Base-by-base conservation (phyloP, 2,797 vertebrate species). In the Sciaenops ocellatus region DNA sequence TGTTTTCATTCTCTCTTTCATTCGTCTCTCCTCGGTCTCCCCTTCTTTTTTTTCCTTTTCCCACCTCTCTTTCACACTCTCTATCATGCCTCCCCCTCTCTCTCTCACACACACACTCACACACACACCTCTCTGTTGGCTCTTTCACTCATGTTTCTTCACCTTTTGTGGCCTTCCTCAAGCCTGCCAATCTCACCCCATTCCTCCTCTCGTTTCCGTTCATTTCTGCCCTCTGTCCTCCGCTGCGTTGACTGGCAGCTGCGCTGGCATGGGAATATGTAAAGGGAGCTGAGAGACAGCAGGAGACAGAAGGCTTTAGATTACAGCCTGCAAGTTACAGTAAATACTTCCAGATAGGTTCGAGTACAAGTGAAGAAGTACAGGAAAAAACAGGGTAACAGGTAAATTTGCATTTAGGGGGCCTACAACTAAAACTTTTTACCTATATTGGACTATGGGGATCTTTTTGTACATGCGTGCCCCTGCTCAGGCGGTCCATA, bases 1-100 rank as follows among this genome's bases (percentile, higher is more conserved):
- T 87, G 85, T 90, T 88, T 89, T 85, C 89, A 86, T 90, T 92
- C 87, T 84, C 76, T 87, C 67, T 85, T 85, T 84, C 87, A 86
- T 90, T 85, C 79, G 57, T 84, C 80, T 92, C 82, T 78, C 72
- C 48, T 55, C 17, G 2, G 65, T 82, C 77, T 78, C 75, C 69
- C 54, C 28, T 61, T 57, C 76, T 87, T 76, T 57, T 78, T 87
- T 74, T 87, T 69, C 64, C 64, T 79, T 70, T 77, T 57, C 48
- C 76, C 82, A 80, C 78, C 73, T 84, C 77, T 82, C 71, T 78
- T 72, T 83, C 79, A 56, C 51, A 64, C 76, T 83, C 52, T 80
- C 69, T 55, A 62, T 80, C 79, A 66, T 5, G 26, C 76, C 60
- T 76, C 78, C 60, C 26, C 5, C 16, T 34, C 8, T 34, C 8